Base-by-base conservation (phyloP, 2,113 vertebrate species). In the Limnothrissa miodon region DNA sequence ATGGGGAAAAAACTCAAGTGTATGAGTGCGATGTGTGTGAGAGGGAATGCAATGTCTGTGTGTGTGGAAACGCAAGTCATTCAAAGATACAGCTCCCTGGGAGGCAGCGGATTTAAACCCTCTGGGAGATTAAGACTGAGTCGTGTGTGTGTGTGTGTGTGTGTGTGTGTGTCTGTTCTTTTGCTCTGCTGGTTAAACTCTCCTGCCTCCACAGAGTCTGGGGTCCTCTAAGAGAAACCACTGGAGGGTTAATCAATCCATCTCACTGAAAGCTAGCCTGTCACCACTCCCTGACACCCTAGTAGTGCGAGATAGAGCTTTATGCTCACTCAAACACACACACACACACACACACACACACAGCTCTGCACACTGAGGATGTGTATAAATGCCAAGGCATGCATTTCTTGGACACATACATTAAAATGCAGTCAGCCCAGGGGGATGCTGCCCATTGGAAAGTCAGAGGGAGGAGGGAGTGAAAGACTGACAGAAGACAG, bases 381-480 rank as follows among this genome's bases (percentile, higher is more conserved):
- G 66, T 36, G 33, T 36, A 74, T 36, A 74, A 74, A 74, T 74
- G 66, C 66, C 36, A 36, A 36, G 66, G 29, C 66, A 74, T 74
- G 66, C 66, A 74, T 36, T 36, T 74, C 66, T 33, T 36, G 25
- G 66, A 29, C 25, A 74, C 66, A 36, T 33, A 29, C 66, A 74
- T 74, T 74, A 74, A 74, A 33, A 74, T 36, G 66, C 66, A 74
- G 66, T 74, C 66, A 39, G 11, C 66, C 66, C 66, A 17, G 29
- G 13, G 13, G 17, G 29, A 74, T 36, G 29, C 66, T 74, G 29
- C 66, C 13, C 33, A 74, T 33, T n/a, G 66, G 66, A 74, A 13
- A 74, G 66, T 11, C 66, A 74, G 66, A 36, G 33, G 15, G 8
- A 33, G 29, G 66, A 74, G 29, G 29, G 29, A 70, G 29, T 74